Conservation (phyloP, 2,888 invertebrate species). For the Cryptus armator region DNA sequence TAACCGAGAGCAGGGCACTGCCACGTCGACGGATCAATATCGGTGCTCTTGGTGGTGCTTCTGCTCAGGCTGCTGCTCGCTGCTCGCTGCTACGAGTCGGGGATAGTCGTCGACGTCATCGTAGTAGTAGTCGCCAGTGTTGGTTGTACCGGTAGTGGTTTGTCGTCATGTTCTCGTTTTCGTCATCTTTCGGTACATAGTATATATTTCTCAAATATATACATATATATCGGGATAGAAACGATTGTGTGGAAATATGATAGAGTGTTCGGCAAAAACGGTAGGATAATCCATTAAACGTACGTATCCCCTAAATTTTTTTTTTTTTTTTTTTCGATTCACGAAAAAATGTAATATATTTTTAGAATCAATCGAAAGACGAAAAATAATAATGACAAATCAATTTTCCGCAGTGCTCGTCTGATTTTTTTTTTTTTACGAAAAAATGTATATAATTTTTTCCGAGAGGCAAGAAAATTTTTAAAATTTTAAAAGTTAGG, state of each 20-base stretch:
- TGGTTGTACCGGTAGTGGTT: slow-evolving; percentile 44
- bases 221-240: not conserved
- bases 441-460: not conserved
- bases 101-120: slow-evolving; percentile 17
- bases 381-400: not conserved
- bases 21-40: slow-evolving; percentile 82
- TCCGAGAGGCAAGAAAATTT: not conserved
- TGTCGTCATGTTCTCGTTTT: slow-evolving; percentile 58
- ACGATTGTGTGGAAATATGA: not conserved
- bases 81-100: slow-evolving; percentile 49
- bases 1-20: slow-evolving; percentile 74
- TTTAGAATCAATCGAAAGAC: not conserved
- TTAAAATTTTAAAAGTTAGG: not conserved
- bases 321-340: too few relatives aligned
- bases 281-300: slow-evolving; percentile 4
- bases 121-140: slow-evolving; percentile 41
- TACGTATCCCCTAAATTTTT: too few relatives aligned
- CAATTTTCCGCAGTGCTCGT: not conserved
- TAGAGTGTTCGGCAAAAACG: not conserved
- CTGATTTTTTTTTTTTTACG: not conserved
- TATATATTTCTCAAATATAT: not conserved
- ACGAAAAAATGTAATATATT: slow-evolving; percentile 9
- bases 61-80: slow-evolving; percentile 63
- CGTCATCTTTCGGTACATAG: slow-evolving; percentile 20
- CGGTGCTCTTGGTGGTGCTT: slow-evolving; percentile 70